Conservation (phyloP, 2,797 vertebrate species). For the Hybognathus amarus region DNA sequence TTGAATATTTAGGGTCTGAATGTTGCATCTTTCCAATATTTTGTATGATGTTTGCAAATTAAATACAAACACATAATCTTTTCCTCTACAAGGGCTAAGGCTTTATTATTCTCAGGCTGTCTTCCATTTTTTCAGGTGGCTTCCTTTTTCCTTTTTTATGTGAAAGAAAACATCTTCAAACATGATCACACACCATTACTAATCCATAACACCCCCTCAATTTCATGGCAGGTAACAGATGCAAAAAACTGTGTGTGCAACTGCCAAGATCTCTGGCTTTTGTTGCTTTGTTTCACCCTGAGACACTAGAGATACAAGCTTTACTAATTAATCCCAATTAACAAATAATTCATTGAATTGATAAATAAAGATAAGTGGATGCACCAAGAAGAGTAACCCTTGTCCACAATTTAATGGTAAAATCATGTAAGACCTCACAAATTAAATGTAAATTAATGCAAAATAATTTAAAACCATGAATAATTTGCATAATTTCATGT, state of each 20-base stretch:
- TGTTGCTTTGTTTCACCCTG: not conserved
- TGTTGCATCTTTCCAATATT: not conserved
- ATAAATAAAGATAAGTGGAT: not conserved
- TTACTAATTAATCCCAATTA: conserved; percentile 8
- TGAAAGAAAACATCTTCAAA: conserved; percentile 14
- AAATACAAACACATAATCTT: not conserved
- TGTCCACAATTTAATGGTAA: not conserved
- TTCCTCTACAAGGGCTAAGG: not conserved
- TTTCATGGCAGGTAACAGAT: conserved; percentile 4
- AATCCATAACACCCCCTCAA: not conserved
- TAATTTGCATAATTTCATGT: not conserved
- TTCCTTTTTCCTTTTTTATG: not conserved
- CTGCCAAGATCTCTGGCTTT: not conserved
- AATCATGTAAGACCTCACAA: not conserved
- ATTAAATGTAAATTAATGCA: not conserved
- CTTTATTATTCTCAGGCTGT: not conserved
- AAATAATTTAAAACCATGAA: not conserved
- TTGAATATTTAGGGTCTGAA: not conserved
- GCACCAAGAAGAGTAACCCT: not conserved
- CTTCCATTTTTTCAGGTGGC: not conserved
- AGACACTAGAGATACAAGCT: not conserved
- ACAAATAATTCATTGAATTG: conserved; percentile 16
- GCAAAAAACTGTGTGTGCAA: not conserved
- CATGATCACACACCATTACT: not conserved
- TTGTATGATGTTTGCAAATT: not conserved